Evolutionary conservation across 2,113 vertebrate genomes (phyloP).

Genomic region (Felis chaus): DNA sequence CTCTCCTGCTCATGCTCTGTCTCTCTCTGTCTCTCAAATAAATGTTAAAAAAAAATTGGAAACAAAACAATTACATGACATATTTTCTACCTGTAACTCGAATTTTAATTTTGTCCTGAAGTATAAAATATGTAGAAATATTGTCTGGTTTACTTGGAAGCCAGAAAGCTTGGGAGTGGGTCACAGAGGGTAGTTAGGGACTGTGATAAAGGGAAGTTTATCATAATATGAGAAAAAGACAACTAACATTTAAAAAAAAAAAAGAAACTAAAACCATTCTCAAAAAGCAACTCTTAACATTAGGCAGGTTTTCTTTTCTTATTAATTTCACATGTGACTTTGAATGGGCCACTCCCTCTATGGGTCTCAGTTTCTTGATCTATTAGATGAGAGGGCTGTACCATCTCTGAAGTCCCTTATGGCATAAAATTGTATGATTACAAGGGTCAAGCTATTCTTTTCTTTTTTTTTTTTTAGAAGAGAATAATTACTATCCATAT

Average conservation of each 20-base stretch:
- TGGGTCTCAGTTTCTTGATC: background rate
- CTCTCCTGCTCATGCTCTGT: too few species aligned
- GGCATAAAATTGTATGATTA: background rate
- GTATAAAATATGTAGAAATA: constrained; percentile 3
- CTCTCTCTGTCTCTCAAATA: too few species aligned
- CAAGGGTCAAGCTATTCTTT: background rate
- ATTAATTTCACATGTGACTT: background rate
- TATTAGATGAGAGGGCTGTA: background rate
- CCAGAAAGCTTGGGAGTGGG: background rate
- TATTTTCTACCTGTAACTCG: background rate
- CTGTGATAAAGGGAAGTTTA: background rate
- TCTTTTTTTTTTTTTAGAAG: too few species aligned
- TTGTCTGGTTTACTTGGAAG: background rate
- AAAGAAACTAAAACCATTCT: background rate
- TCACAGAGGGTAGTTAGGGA: background rate
- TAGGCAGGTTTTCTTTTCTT: background rate
- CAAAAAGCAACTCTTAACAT: background rate
- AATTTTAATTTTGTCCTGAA: background rate
- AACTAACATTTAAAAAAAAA: background rate
- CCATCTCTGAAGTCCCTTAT: background rate
- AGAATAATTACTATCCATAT: too few species aligned
- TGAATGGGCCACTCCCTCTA: background rate
- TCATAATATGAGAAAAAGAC: background rate
- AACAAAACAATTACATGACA: background rate
- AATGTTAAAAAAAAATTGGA: too few species aligned